Evolutionary conservation across 1,140 invertebrate genomes (phyloP), one percentile per base, ranked within the genome.

Genomic region (Bradynema listronoti): DNA sequence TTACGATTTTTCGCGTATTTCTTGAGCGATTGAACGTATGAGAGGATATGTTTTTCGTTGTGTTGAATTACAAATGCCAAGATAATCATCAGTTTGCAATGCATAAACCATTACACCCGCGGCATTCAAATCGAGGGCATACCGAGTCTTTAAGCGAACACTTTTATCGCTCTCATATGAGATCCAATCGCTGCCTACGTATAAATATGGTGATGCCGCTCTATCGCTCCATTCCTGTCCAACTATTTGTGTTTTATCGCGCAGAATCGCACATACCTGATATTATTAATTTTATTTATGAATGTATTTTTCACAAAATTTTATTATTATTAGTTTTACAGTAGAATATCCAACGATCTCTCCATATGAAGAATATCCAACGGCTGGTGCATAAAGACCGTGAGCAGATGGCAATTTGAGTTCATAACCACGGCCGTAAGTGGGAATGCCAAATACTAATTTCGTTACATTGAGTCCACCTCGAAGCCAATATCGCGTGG

Each of bases 371-470:
- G 63, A 66, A 29, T 41, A 7, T 14, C 54, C 54, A 6, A 36
- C 56, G 11, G 69, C 68, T 19, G 65, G 69, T 1, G 68, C 43
- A 43, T 72, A 71, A 0, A 57, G 63, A 41, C 39, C 56, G 41
- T 71, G 58, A 3, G 72, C 33, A 24, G 43, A 51, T n/a, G 50
- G 43, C 1, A n/a, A n/a, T n/a, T n/a, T n/a, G n/a, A n/a, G n/a
- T n/a, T n/a, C 27, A 30, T 29, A 72, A 4, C 71, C 70, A 7
- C 47, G 24, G 6, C 54, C 71, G 49, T 72, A 72, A 3, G 65
- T 71, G 5, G 70, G 70, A 33, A 72, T 63, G 6, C 70, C 70
- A 49, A 69, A 73, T 25, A 73, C 34, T 5, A 64, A 42, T 30
- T 69, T 72, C 22, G 58, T 54, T 25, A 42, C 33, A 11, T 49